Base-by-base conservation (phyloP, 2,113 vertebrate species). In the Perognathus longimembris region DNA sequence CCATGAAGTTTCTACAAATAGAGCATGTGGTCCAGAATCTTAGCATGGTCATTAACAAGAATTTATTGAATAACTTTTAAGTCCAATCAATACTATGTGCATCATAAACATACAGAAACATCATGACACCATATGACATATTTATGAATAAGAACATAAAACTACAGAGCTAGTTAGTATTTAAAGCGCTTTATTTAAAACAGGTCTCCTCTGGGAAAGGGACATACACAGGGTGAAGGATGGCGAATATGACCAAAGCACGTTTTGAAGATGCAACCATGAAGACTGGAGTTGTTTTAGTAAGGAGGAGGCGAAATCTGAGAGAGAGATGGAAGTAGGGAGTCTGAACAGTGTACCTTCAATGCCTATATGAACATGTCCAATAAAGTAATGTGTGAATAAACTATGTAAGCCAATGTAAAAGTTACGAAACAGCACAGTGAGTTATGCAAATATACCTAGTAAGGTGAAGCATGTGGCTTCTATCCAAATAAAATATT, bases 31-130 rank as follows among this genome's bases (percentile, higher is more conserved):
- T 32, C 6, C 10, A 76, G 40, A 64, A 15, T 69, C 83, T 70
- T 76, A 75, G n/a, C 24, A 71, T 83, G 6, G 6, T 32, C 40
- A 90, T 67, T 76, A 26, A 54, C 50, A 54, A 63, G 36, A 59
- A 63, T 64, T 87, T 80, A 80, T 87, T 85, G 6, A 85, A 38
- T 5, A 78, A 38, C 1, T 30, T 21, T 2, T 78, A 10, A 73
- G 4, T 73, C 0, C 0, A 24, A 75, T 64, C 57, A 84, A 63
- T 90, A 84, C 36, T 40, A 22, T 30, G 26, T 36, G 7, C 17
- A 36, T 73, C 14, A 77, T n/a, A 92, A 85, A 74, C 38, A 59
- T 86, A 76, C 7, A 77, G 32, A 96, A 76, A 36, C 7, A 59
- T 63, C n/a, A 5, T 32, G 59, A 75, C 21, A 67, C 24, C 11